Conservation (phyloP, 2,797 vertebrate genomes). For the Ctenochaetus hawaiiensis region DNA sequence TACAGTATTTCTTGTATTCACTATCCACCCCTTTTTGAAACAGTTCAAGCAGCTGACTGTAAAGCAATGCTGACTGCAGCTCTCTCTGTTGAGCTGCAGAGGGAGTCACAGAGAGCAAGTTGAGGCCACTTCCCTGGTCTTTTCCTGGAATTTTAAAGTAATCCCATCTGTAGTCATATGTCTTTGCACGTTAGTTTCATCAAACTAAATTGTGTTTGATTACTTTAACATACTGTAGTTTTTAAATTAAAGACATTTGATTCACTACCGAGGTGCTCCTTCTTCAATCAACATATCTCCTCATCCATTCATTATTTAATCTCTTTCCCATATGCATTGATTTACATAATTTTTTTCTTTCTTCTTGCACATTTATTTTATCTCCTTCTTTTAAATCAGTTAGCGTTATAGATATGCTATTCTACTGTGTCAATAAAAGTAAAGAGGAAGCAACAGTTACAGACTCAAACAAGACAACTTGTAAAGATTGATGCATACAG, state of each 20-base stretch:
- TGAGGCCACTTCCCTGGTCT: too few relatives aligned
- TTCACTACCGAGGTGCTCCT: too few relatives aligned
- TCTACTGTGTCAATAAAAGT: too few relatives aligned
- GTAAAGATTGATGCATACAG: too few relatives aligned
- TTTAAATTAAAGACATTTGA: background rate
- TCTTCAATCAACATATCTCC: too few relatives aligned
- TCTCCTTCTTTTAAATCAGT: background rate
- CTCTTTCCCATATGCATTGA: background rate
- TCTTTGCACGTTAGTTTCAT: background rate
- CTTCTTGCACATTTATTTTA: too few relatives aligned
- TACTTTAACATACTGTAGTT: background rate
- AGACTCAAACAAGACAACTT: too few relatives aligned
- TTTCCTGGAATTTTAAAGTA: background rate
- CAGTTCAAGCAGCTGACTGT: too few relatives aligned
- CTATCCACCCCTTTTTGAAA: background rate
- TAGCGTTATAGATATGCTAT: too few relatives aligned
- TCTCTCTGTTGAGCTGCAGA: slow-evolving; percentile 47
- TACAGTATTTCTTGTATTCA: background rate
- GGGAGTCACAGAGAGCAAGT: slow-evolving; percentile 40
- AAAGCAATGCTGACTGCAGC: slow-evolving; percentile 1
- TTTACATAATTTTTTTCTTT: background rate
- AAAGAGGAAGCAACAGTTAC: too few relatives aligned
- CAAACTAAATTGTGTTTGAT: background rate
- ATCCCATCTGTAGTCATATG: too few relatives aligned
- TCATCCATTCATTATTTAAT: background rate